Evolutionary conservation across 2,797 vertebrate species (phyloP), one percentile per base, ranked within the genome.

Genomic region (Glyptemys insculpta): DNA sequence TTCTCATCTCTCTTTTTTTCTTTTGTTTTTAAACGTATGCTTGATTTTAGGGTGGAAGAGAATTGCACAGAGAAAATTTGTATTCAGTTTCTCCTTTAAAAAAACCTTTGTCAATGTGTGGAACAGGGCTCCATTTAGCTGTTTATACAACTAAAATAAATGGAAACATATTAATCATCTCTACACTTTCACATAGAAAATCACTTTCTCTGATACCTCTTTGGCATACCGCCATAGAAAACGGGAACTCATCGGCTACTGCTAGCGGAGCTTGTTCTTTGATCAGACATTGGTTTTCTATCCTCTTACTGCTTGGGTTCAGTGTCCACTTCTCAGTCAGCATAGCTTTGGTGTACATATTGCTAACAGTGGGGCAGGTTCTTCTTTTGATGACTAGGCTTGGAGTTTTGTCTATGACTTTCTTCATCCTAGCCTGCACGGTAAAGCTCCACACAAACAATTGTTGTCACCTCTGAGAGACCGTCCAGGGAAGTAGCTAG

Each of bases 181-280:
- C 72, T 95, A 44, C 27, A 25, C 57, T 92, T 65, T 91, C 0
- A 0, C 25, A 44, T 25, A 65, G 72, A 74, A 44, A 12, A 74
- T 74, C 6, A 12, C 25, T 83, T 89, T 93, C 79, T 85, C 72
- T 74, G 83, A 19, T 92, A 31, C 82, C 57, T 88, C 83, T 83
- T 34, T 86, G 89, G 57, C 89, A 19, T 23, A 14, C 53, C 49
- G 7, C 1, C 53, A 34, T 84, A 52, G 56, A 78, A 52, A 78
- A 49, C 16, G 47, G 86, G 79, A 78, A 82, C 76, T 94, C 37
- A 72, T 89, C 68, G 86, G 56, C 93, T n/a, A 25, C 34, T 83
- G 78, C 83, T 85, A 96, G 82, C 83, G 92, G 91, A 95, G 78
- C 78, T 27, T 86, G 54, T 1, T 56, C 41, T 80, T 74, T 44